Evolutionary conservation across 2,888 invertebrate species (phyloP), one percentile per base, ranked within the genome.

Genomic region (Hyposoter didymator): DNA sequence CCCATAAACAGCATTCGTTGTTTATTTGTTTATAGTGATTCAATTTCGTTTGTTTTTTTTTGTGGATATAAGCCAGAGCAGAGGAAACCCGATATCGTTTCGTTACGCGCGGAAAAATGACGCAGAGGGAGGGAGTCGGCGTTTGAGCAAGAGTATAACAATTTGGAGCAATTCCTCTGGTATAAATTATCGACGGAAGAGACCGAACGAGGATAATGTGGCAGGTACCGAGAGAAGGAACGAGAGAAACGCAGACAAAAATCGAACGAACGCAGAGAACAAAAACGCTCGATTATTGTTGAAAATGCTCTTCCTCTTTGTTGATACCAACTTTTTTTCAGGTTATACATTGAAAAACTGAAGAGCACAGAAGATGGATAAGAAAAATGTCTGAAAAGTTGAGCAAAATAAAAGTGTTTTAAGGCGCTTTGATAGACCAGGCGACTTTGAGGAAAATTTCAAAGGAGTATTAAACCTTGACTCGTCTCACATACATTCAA

Each of bases 301-400:
- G 76, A 52, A 80, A 69, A 83, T 76, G 83, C 80, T 80, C 76
- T 76, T 43, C 45, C 80, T 78, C 80, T 76, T 32, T 59, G 72
- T 66, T 80, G 83, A 80, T 78, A 45, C 45, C 76, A 85, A 76
- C 82, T 78, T 85, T 80, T 73, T 78, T 85, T 76, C 47, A 39
- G 39, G 43, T 76, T 67, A 52, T 73, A 32, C 43, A 45, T 72
- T 28, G 43, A 45, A 55, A n/a, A 64, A 52, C 49, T 19, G n/a
- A n/a, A 66, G 55, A 17, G 43, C 0, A n/a, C 76, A 39, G 32
- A 55, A 59, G 4, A 64, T 22, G 49, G 52, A 69, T 39, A 45
- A 72, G 66, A 55, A 39, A 69, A 22, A 70, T 43, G 64, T 52
- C 22, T 19, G 28, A 43, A 10, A 72, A 14, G 47, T 47, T 45